Evolutionary conservation across 2,113 vertebrate species (phyloP).

Genomic region (Entomyzon cyanotis): DNA sequence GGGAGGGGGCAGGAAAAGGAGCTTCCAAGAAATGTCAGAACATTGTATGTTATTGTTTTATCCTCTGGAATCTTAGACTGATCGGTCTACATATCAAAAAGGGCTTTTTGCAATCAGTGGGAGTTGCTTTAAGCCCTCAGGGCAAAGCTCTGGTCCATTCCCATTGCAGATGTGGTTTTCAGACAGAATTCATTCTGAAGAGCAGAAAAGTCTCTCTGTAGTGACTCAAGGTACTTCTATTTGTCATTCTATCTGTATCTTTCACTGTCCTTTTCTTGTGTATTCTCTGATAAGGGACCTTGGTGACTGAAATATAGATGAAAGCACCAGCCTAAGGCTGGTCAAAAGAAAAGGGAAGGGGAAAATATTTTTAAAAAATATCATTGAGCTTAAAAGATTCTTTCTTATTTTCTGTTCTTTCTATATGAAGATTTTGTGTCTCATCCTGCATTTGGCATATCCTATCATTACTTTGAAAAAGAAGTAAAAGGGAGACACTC

Average conservation of each 20-base stretch:
- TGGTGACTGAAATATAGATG: conserved; percentile 60
- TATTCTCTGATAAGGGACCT: conserved; percentile 60
- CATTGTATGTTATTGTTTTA: not conserved
- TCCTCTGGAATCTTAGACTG: not conserved
- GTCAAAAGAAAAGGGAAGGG: conserved; percentile 21
- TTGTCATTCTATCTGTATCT: conserved; percentile 40
- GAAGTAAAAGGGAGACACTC: not conserved
- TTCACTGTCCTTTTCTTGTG: not conserved
- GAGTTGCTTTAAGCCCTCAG: not conserved
- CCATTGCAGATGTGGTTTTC: not conserved
- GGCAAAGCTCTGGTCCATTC: not conserved
- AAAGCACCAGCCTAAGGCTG: conserved; percentile 42
- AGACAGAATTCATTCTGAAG: conserved; percentile 21
- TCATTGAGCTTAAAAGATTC: not conserved
- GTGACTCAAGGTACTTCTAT: not conserved
- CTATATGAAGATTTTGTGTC: not conserved
- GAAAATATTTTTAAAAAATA: not conserved
- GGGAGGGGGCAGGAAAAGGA: not conserved
- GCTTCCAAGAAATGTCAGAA: not conserved
- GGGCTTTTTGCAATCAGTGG: not conserved
- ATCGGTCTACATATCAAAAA: not conserved
- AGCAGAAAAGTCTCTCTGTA: not conserved
- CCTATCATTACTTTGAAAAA: not conserved
- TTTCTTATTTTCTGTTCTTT: conserved; percentile 18
- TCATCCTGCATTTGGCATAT: not conserved